phyloP scores from a whole-genome alignment of 2,113 vertebrate genomes.

The Campylomormyrus tamandua region DNA sequence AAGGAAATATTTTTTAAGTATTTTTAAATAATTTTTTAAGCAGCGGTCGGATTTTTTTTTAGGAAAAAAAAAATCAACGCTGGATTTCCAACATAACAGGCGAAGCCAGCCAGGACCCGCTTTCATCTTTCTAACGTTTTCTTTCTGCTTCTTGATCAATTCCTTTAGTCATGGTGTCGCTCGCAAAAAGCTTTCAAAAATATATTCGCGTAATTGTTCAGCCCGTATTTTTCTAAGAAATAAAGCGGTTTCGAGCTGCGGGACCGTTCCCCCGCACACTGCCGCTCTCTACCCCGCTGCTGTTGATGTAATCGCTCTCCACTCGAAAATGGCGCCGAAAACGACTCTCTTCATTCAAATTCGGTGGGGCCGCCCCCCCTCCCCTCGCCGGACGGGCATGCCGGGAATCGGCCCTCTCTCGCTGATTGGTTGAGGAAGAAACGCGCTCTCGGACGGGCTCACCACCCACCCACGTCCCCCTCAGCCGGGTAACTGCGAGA shows the following conservation, averaged over 20 bases:
- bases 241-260: background rate
- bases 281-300: constrained; percentile 51
- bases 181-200: background rate
- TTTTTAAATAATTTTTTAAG: constrained; percentile 34
- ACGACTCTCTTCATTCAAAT: constrained; percentile 94
- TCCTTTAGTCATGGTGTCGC: background rate
- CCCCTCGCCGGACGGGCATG: constrained; percentile 56
- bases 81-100: constrained; percentile 27
- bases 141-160: constrained; percentile 26
- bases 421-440: constrained; percentile 56
- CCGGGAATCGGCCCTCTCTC: constrained; percentile 52
- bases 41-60: constrained; percentile 20
- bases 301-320: constrained; percentile 70
- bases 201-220: constrained; percentile 16
- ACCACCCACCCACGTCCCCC: constrained; percentile 54
- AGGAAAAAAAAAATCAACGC: constrained; percentile 17
- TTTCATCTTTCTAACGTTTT: constrained; percentile 35
- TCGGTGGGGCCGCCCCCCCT: constrained; percentile 76
- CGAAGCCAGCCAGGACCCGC: constrained; percentile 28
- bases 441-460: constrained; percentile 70
- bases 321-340: constrained; percentile 99
- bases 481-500: constrained; percentile 23
- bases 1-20: constrained; percentile 21
- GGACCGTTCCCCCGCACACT: constrained; percentile 26
- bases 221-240: background rate